Percentiles rank a stretch among this genome's conserved stretches.
Evolutionary conservation across 2,113 vertebrate genomes (phyloP).

Genomic region (human): DNA sequence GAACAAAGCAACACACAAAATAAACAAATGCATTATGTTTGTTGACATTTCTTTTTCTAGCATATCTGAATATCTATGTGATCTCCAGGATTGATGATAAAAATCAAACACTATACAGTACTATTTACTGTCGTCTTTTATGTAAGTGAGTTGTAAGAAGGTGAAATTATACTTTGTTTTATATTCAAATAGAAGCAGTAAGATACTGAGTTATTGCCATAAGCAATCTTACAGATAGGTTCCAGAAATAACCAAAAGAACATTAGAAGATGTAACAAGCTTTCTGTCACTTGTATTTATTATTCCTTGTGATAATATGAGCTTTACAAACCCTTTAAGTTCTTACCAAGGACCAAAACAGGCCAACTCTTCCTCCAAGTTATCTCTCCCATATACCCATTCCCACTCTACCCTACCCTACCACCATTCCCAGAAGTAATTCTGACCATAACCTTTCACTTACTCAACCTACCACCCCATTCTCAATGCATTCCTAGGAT

Average conservation of each 20-base stretch:
- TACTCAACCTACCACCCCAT: neutral
- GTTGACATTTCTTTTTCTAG: constrained; percentile 3
- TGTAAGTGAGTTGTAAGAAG: neutral
- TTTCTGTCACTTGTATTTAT: neutral
- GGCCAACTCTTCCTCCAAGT: neutral
- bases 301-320: neutral
- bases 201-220: constrained; percentile 11
- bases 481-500: neutral
- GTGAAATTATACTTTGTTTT: neutral
- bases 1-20: constrained; percentile 34
- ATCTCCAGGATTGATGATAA: constrained; percentile 19
- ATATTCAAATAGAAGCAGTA: constrained; percentile 12
- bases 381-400: neutral
- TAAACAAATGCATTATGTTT: neutral
- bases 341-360: constrained; percentile 1
- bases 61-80: neutral
- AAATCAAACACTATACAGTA: neutral
- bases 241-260: constrained; percentile 15
- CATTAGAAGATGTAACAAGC: neutral
- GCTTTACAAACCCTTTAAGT: neutral
- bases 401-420: too few relatives aligned
- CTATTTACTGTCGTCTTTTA: neutral
- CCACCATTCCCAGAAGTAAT: neutral
- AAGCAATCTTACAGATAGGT: neutral
- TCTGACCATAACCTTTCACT: neutral